phyloP scores from a whole-genome alignment of 2,113 vertebrate species.

The Neofelis nebulosa region DNA sequence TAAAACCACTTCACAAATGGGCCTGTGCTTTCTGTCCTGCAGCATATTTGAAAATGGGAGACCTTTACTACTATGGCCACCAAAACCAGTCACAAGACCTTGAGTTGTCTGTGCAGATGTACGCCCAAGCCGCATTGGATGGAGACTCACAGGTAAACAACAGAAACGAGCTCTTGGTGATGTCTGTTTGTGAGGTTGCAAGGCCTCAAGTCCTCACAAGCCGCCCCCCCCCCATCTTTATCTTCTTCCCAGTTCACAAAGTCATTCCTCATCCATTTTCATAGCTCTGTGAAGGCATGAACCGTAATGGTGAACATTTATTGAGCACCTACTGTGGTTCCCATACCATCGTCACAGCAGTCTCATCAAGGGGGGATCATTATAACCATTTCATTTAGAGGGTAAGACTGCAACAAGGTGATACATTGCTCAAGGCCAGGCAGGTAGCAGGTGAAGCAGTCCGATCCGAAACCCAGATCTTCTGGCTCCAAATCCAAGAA shows the following conservation, averaged over 20 bases:
- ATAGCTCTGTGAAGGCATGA: neutral
- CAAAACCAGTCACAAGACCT: conserved; percentile 84
- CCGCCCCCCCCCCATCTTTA: no score
- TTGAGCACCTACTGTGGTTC: accelerated
- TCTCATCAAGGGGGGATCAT: no score
- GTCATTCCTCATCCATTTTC: neutral
- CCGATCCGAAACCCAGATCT: neutral
- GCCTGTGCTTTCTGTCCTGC: conserved; percentile 35
- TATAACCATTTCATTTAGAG: neutral
- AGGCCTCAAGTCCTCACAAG: neutral
- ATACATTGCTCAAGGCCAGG: neutral
- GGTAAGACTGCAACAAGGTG: neutral
- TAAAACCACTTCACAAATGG: neutral
- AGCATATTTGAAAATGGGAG: conserved; percentile 96
- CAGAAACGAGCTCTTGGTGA: neutral
- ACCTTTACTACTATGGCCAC: conserved; percentile 91
- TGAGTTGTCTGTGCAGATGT: conserved; percentile 89
- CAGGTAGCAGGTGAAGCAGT: neutral
- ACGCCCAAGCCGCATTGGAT: conserved; percentile 90
- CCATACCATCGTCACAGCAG: accelerated
- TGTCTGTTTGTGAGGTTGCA: neutral
- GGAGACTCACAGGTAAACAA: conserved; percentile 91
- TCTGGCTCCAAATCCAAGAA: neutral
- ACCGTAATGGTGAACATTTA: neutral
- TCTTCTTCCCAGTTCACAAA: accelerated